These are phyloP conservation scores for Coelopa pilipes DNA, from an alignment of 2,888 invertebrate genomes.

Conservation along the genomic window DNA sequence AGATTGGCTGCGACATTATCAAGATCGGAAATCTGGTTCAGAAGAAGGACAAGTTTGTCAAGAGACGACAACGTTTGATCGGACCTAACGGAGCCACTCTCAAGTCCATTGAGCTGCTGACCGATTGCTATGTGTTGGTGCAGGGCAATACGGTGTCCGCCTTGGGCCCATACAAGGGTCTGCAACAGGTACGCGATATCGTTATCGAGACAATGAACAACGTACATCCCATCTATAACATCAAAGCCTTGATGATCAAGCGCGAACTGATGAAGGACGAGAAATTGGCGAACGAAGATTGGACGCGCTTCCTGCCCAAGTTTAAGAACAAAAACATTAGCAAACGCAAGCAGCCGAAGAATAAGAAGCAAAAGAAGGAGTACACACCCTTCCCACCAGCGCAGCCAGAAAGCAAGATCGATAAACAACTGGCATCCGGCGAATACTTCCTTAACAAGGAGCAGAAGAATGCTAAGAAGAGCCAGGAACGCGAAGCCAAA, in stretches of 20 bases:
- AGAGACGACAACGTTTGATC: slow-evolving; percentile 91
- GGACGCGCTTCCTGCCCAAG: slow-evolving; percentile 96
- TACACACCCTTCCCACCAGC: slow-evolving; percentile 99
- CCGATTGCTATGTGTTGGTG: slow-evolving; percentile 95
- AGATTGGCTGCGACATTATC: slow-evolving; percentile 93
- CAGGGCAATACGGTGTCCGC: slow-evolving; percentile 98
- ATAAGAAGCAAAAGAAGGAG: slow-evolving; percentile 88
- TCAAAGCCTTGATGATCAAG: slow-evolving; percentile 97
- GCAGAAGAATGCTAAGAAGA: slow-evolving; percentile 77
- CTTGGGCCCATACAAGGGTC: slow-evolving; percentile 94
- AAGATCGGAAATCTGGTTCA: slow-evolving; percentile 92
- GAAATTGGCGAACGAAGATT: slow-evolving; percentile 89
- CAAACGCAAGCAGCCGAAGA: slow-evolving; percentile 88
- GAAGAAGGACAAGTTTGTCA: slow-evolving; percentile 94
- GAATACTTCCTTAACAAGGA: slow-evolving; percentile 95
- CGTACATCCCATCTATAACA: slow-evolving; percentile 98
- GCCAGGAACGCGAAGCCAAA: slow-evolving; percentile 81
- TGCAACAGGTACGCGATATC: slow-evolving; percentile 87
- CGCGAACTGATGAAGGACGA: slow-evolving; percentile 94
- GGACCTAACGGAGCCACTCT: slow-evolving; percentile 98
- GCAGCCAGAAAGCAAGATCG: slow-evolving; percentile 91
- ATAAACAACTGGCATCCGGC: slow-evolving; percentile 92
- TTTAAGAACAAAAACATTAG: slow-evolving; percentile 90
- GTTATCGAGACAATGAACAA: slow-evolving; percentile 98
- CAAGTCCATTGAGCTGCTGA: slow-evolving; percentile 95